Percentiles rank a stretch among this genome's conserved stretches.
phyloP scores from a whole-genome alignment of 2,113 vertebrate species.

The Caranx melampygus region DNA sequence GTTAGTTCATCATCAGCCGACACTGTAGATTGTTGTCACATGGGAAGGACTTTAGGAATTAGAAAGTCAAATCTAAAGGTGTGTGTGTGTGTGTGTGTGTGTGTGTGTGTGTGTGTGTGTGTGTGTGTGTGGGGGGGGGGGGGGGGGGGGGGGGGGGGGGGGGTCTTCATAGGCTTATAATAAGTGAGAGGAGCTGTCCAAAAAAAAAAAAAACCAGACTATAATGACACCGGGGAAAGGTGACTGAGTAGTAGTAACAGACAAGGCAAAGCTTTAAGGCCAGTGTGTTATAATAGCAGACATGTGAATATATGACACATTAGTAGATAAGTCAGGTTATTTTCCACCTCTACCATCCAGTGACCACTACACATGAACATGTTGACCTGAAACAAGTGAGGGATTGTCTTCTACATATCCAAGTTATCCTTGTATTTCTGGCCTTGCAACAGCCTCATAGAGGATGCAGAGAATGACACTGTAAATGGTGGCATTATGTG shows the following conservation, averaged over 20 bases:
- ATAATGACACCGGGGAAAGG: conserved; percentile 13
- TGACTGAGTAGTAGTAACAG: not conserved
- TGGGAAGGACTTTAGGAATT: conserved; percentile 46
- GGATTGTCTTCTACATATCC: not conserved
- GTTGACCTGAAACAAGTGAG: not conserved
- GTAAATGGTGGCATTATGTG: conserved; percentile 22
- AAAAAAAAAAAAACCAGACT: conserved; percentile 1
- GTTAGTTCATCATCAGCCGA: conserved; percentile 60
- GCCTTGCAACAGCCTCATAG: not conserved
- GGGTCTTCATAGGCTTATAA: conserved; percentile 25
- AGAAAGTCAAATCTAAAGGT: conserved; percentile 68
- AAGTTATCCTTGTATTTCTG: not conserved
- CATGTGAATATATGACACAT: not conserved
- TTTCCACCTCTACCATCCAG: no score
- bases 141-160: not conserved
- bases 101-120: no score
- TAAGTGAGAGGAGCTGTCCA: conserved; percentile 49
- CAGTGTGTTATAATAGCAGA: not conserved
- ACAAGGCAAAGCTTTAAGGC: not conserved
- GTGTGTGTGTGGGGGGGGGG: no score
- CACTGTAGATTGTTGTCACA: conserved; percentile 50
- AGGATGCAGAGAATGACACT: not conserved
- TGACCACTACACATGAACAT: not conserved
- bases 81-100: no score
- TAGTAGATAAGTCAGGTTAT: no score